Base-by-base conservation (phyloP, 2,888 invertebrate species). In the Dicycla oo region DNA sequence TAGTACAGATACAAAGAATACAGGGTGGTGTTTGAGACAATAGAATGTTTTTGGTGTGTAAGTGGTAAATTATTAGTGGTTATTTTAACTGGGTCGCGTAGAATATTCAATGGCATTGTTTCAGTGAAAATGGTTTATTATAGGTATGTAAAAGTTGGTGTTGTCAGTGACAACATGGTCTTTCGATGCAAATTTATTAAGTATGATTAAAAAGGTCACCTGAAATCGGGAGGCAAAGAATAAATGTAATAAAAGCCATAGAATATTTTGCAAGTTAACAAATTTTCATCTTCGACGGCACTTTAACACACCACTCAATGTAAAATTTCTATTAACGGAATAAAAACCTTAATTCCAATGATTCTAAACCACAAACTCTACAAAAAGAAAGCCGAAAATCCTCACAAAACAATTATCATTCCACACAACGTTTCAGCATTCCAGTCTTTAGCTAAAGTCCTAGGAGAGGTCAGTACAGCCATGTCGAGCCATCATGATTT, bases 401-500 rank as follows among this genome's bases (percentile, higher is more conserved):
- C 13, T 63, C 6, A 53, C 20, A 53, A 45, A 72, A 47, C n/a
- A 38, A 23, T 63, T 51, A 43, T 23, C 57, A 62, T 65, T 30
- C 51, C 8, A 30, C 11, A 23, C 18, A 26, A 11, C 30, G 15
- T 34, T 43, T 51, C 54, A n/a, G 20, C 15, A 73, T 62, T 64
- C 45, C 49, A 43, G 43, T 69, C n/a, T 43, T 1, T 8, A 60
- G 26, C 56, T 54, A 43, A 62, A 69, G 34, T 57, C 38, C 23
- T 67, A 66, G 67, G 38, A 65, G 23, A 56, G 70, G 43, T 60
- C 49, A 64, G 62, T 64, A 53, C 38, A 71, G 51, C 63, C 51
- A 51, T 54, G 57, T 61, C 61, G 38, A 74, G 13, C 61, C 58
- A 66, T 68, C 34, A 67, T 78, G 72, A 83, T 83, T 77, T 79